Evolutionary conservation across 1,140 invertebrate species (phyloP).

Genomic region (Carposina sasakii): DNA sequence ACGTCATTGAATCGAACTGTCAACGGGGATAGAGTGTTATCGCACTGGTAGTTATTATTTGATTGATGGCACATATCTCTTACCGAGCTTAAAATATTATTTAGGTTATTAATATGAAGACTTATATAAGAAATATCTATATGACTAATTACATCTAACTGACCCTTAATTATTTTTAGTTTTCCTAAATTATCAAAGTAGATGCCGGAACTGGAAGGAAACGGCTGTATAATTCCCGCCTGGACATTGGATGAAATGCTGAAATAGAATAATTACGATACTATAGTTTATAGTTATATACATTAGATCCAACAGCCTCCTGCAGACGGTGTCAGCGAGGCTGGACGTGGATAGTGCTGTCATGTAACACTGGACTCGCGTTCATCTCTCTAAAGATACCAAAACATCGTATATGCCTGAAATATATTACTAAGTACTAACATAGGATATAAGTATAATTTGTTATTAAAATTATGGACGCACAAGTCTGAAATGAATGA

Average conservation of each 20-base stretch:
- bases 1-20: constrained; percentile 20
- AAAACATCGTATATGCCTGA: too few species aligned
- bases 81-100: constrained; percentile 10
- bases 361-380: too few species aligned
- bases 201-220: constrained; percentile 22
- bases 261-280: constrained; percentile 16
- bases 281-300: constrained; percentile 18
- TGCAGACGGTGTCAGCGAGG: too few species aligned
- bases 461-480: too few species aligned
- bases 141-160: constrained; percentile 18
- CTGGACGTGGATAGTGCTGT: too few species aligned
- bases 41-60: constrained; percentile 15
- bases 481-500: too few species aligned
- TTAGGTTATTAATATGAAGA: constrained; percentile 19
- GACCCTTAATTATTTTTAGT: constrained; percentile 17
- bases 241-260: constrained; percentile 17
- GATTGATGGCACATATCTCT: constrained; percentile 15
- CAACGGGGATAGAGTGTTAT: constrained; percentile 17
- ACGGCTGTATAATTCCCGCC: constrained; percentile 13
- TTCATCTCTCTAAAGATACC: too few species aligned
- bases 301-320: too few species aligned
- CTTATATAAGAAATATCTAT: constrained; percentile 18
- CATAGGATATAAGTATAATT: too few species aligned
- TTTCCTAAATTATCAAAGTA: constrained; percentile 26
- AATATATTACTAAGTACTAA: too few species aligned